Evolutionary conservation across 2,113 vertebrate species (phyloP), one percentile per base, ranked within the genome.

Genomic region (Herpailurus yagouaroundi): DNA sequence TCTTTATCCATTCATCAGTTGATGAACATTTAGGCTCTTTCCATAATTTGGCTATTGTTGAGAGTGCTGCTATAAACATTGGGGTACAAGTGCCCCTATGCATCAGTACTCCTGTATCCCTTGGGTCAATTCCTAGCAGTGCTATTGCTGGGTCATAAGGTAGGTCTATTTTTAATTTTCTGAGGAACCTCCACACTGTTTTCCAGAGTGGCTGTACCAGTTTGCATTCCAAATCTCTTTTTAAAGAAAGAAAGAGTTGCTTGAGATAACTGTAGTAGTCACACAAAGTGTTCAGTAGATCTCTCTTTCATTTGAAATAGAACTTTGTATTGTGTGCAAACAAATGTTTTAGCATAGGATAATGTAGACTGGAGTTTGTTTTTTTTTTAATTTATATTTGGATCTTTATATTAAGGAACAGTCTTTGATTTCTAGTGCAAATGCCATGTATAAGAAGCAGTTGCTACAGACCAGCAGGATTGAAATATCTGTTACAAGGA

Each of bases 401-500:
- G 41, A 11, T 38, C 6, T 25, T 68, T 60, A 71, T 55, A 31
- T 80, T 48, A 66, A 55, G 13, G 33, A 48, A 33, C 6, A 48
- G 14, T 50, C 45, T 63, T 10, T 52, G 23, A 52, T 41, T n/a
- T 6, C 5, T 64, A 38, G 10, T 45, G 38, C 21, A 50, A 63
- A 1, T 63, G 8, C 63, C 38, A 36, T 29, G 33, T 31, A n/a
- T 38, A 68, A 41, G 45, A 55, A 66, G 50, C 48, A 57, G 25
- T 55, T 69, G 29, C 27, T 95, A 45, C 93, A 99, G 99, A 99
- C 98, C 87, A 99, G 99, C 0, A 98, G 99, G 92, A 99, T 99
- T 0, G 99, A 99, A 23, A 99, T 99, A 98, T 99, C 99, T 3
- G 99, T 99, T 80, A 99, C 76, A 98, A 98, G 0, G 98, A 99